Conservation (phyloP, 2,888 invertebrate species). For the Limnephilus rhombicus region DNA sequence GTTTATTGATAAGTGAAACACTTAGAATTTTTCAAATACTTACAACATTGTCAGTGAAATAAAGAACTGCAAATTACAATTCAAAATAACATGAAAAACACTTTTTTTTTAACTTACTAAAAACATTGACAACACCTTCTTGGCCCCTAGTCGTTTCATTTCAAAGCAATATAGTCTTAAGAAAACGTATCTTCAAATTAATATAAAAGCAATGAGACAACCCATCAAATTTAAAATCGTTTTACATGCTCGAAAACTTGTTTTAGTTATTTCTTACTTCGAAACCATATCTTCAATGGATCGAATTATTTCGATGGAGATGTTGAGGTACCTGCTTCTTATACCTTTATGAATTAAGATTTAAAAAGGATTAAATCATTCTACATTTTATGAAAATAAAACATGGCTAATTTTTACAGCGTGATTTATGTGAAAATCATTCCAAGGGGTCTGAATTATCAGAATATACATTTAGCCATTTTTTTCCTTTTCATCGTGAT, state of each 20-base stretch:
- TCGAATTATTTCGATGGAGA: slow-evolving; percentile 60
- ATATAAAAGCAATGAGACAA: slow-evolving; percentile 61
- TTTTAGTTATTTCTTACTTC: slow-evolving; percentile 58
- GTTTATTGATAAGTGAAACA: too few species aligned
- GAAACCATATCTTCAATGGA: slow-evolving; percentile 58
- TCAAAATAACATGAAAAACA: not conserved
- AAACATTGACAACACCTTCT: not conserved
- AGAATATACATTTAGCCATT: not conserved
- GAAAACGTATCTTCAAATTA: slow-evolving; percentile 63
- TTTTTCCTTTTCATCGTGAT: too few species aligned
- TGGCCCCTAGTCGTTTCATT: slow-evolving; percentile 53
- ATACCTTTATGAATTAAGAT: not conserved
- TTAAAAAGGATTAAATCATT: not conserved
- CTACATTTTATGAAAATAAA: not conserved
- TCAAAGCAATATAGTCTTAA: slow-evolving; percentile 61
- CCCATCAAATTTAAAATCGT: slow-evolving; percentile 64
- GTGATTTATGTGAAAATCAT: not conserved
- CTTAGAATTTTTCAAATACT: too few species aligned
- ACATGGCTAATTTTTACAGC: not conserved
- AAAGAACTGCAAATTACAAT: too few species aligned
- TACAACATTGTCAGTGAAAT: too few species aligned
- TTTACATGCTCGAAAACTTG: slow-evolving; percentile 64
- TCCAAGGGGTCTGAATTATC: not conserved
- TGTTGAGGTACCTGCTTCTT: slow-evolving; percentile 24
- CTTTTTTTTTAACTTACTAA: not conserved